A percentile compares a stretch with the other conserved stretches of the same genome.
Conservation (phyloP, 2,113 vertebrate genomes). For the Argyrosomus japonicus region DNA sequence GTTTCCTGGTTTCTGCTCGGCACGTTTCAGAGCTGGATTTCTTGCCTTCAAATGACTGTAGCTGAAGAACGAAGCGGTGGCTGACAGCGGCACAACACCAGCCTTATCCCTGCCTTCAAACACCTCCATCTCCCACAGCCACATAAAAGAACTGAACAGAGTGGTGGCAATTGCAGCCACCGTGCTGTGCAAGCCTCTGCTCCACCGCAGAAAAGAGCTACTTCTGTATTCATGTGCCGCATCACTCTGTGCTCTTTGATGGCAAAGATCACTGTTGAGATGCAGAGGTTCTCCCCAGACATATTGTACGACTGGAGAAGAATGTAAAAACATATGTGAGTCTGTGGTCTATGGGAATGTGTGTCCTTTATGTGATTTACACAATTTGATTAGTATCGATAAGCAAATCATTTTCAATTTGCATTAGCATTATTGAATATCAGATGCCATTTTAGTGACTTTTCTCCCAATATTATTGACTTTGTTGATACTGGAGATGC, state of each 20-base stretch:
- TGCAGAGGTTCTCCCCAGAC: slow-evolving; percentile 36
- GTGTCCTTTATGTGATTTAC: slow-evolving; percentile 1
- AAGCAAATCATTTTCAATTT: slow-evolving; percentile 58
- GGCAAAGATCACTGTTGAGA: slow-evolving; percentile 68
- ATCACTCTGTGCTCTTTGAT: slow-evolving; percentile 70
- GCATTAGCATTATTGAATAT: slow-evolving; percentile 67
- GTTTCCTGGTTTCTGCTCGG: slow-evolving; percentile 27
- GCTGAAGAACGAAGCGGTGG: slow-evolving; percentile 42
- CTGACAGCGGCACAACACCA: slow-evolving; percentile 57
- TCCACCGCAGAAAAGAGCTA: slow-evolving; percentile 49
- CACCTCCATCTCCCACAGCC: slow-evolving; percentile 70
- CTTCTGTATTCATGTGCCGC: slow-evolving; percentile 65
- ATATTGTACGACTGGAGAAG: slow-evolving; percentile 31
- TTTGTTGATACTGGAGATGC: slow-evolving; percentile 24
- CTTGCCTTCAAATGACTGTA: slow-evolving; percentile 62
- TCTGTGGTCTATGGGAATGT: neutral
- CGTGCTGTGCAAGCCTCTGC: slow-evolving; percentile 63
- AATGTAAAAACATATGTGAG: slow-evolving; percentile 21
- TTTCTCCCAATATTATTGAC: slow-evolving; percentile 60
- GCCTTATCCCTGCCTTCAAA: slow-evolving; percentile 78
- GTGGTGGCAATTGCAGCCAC: slow-evolving; percentile 62
- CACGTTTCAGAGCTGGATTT: slow-evolving; percentile 36
- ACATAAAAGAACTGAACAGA: slow-evolving; percentile 76
- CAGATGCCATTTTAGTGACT: slow-evolving; percentile 53
- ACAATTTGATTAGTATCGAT: slow-evolving; percentile 57